Evolutionary conservation across 2,113 vertebrate genomes (phyloP), one percentile per base, ranked within the genome.

Genomic region (Meles meles): DNA sequence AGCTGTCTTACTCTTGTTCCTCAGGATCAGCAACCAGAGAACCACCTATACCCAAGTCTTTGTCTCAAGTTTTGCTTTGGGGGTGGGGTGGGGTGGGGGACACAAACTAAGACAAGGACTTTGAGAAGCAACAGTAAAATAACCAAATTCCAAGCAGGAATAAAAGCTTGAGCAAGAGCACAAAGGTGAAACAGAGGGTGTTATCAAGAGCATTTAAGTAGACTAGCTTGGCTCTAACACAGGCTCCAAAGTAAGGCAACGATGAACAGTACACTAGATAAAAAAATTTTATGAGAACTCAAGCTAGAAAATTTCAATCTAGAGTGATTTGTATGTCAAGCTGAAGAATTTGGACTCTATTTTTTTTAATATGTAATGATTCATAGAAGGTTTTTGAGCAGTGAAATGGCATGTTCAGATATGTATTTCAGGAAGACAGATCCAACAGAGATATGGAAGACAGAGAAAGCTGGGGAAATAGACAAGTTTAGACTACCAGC

Each of bases 81-180:
- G 12, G 63, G n/a, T n/a, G n/a, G 29, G 0, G 63, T 27, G 27
- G 61, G 0, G 3, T 3, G 7, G 21, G 18, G 15, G 47, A 61
- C 31, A 82, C 29, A 61, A 25, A 47, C 21, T 47, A 63, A 74
- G 52, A 76, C 42, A 85, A n/a, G 29, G 17, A 76, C 20, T 84
- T n/a, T 63, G 55, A 93, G 34, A 21, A 76, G 42, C 11, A 76
- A 49, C 55, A 76, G 55, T 37, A 5, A 57, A 49, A 92, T 83
- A 74, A 92, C 21, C 44, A 15, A 23, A 49, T 74, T 49, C 15
- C 10, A 49, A 57, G 42, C 7, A 61, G 29, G 49, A 27, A 44
- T 8, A 57, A 90, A 49, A 90, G 3, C 21, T 65, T 63, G 72
- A 65, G 21, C 88, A 79, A 79, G 37, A 76, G 42, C 57, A 37